Base-by-base conservation (phyloP, 2,888 invertebrate species). In the Amphipoea oculea region DNA sequence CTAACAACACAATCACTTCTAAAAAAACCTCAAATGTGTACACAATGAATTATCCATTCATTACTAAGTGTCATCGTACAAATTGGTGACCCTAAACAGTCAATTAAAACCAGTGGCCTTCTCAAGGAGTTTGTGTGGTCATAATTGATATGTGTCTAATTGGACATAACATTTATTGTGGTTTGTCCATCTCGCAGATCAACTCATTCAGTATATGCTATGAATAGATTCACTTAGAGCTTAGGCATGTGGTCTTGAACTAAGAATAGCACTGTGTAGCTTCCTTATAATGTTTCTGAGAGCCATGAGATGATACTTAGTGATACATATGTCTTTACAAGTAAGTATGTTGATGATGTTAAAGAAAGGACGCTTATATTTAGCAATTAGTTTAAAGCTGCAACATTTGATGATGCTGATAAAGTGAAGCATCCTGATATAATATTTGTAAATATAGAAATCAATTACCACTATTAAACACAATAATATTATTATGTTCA, bases 121-220 rank as follows among this genome's bases (percentile, higher is more conserved):
- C 83, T 87, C 73, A 85, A 86, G 78, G 70, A 85, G 70, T 82
- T 66, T 79, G 82, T 82, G 82, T 79, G 70, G 82, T 51, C 67
- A 81, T 88, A 89, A 90, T 90, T 90, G 85, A 82, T 84, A 89
- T 85, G 89, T 89, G 91, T 88, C 84, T 89, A 89, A 91, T 87
- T 89, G 88, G 48, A 77, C 72, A 74, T 82, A 79, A 86, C 73
- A 81, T 79, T 88, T 81, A 83, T 83, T 82, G 81, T 76, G 62
- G 76, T 74, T 72, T 73, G 82, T 76, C 70, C 88, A 85, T 81
- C 72, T 75, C 7, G 66, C 68, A 77, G 82, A 87, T 87, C 86
- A 81, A 75, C 75, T 75, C 85, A 81, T 85, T 85, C 77, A 85
- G 29, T 66, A n/a, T 60, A 36, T 36, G 68, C 85, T 87, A 85